These are phyloP conservation scores for Bombus turneri DNA, from an alignment of 1,140 invertebrate species.

Conservation along the genomic window DNA sequence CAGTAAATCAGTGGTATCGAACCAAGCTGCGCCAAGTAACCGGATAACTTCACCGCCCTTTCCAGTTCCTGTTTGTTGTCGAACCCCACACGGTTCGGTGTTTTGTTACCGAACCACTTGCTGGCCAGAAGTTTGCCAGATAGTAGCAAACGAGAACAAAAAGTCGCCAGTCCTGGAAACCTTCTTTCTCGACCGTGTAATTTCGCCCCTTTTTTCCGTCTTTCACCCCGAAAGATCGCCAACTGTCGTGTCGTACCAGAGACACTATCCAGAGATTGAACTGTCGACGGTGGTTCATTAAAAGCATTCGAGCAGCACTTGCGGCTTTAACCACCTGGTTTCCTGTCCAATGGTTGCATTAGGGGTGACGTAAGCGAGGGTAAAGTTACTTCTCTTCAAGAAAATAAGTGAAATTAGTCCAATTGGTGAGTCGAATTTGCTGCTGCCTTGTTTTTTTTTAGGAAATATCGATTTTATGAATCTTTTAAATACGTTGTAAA, in stretches of 20 bases:
- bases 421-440: too few relatives aligned
- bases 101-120: constrained; percentile 60
- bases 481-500: too few relatives aligned
- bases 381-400: background rate
- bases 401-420: background rate
- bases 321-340: constrained; percentile 50
- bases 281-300: constrained; percentile 43
- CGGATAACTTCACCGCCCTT: constrained; percentile 58
- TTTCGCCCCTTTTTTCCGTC: constrained; percentile 14
- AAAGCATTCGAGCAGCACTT: constrained; percentile 53
- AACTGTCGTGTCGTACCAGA: constrained; percentile 51
- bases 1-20: constrained; percentile 56
- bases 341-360: background rate
- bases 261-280: constrained; percentile 56
- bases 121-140: constrained; percentile 50
- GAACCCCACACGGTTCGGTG: constrained; percentile 50
- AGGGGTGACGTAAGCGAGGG: background rate
- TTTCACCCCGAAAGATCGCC: constrained; percentile 21
- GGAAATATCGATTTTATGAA: background rate
- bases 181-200: constrained; percentile 30
- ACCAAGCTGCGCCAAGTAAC: constrained; percentile 41
- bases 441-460: background rate
- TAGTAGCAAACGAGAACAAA: constrained; percentile 37
- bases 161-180: constrained; percentile 9
- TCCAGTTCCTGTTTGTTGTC: constrained; percentile 68